Evolutionary conservation across 1,140 invertebrate genomes (phyloP).

Genomic region (Mya arenaria): DNA sequence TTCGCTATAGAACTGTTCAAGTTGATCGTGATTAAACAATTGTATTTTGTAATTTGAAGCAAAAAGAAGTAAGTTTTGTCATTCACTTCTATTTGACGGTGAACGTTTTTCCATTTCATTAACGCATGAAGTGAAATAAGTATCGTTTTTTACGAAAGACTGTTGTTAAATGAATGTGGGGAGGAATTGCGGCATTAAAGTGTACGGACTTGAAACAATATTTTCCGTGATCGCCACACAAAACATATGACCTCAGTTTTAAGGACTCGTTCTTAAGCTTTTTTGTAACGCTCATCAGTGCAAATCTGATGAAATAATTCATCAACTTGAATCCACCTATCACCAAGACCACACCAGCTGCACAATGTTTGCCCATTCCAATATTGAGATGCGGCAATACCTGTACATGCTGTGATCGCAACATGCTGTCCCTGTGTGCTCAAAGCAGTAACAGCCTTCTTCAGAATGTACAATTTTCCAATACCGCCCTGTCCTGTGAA

Average conservation of each 20-base stretch:
- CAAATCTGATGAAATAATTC: background rate
- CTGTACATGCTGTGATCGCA: background rate
- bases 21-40: too few species aligned
- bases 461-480: background rate
- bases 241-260: too few species aligned
- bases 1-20: too few species aligned
- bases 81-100: too few species aligned
- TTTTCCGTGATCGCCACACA: background rate
- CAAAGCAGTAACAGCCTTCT: background rate
- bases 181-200: too few species aligned
- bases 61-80: too few species aligned
- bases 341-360: background rate
- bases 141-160: too few species aligned
- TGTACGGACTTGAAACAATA: conserved; percentile 10
- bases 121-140: too few species aligned
- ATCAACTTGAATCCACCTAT: background rate
- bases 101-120: too few species aligned
- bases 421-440: background rate
- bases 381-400: background rate
- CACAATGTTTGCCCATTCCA: background rate
- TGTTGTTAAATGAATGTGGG: too few species aligned
- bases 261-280: background rate
- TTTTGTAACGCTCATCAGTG: background rate
- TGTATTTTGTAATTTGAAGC: too few species aligned
- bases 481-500: background rate